Percentiles rank a stretch among this genome's conserved stretches.
Conservation (phyloP, 2,113 vertebrate genomes). For the Platichthys stellatus region DNA sequence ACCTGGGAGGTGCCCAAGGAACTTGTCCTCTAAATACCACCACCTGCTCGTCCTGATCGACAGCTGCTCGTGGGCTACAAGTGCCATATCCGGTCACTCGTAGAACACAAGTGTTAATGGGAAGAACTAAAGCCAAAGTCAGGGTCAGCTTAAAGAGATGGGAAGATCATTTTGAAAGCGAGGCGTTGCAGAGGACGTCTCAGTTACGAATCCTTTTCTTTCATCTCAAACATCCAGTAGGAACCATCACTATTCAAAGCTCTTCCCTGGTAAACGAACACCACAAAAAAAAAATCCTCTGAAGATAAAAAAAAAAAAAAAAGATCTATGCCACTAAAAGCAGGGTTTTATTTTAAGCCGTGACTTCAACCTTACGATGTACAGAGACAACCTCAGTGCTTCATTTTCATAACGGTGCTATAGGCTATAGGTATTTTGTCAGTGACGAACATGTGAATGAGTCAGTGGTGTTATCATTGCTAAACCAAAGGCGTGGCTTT, state of each 20-base stretch:
- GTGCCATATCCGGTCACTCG: constrained; percentile 22
- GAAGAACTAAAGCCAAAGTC: constrained; percentile 49
- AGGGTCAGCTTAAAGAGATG: constrained; percentile 38
- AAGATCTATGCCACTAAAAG: not conserved
- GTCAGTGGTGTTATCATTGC: constrained; percentile 23
- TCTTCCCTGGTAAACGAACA: constrained; percentile 8
- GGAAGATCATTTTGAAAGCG: constrained; percentile 25
- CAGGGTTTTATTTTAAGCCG: constrained; percentile 28
- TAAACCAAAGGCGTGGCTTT: constrained; percentile 46
- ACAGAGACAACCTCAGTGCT: constrained; percentile 29
- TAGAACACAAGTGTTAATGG: constrained; percentile 18
- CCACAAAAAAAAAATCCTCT: not conserved
- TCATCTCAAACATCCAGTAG: not conserved
- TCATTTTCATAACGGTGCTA: constrained; percentile 30
- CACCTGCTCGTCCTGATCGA: constrained; percentile 10
- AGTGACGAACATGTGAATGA: constrained; percentile 6
- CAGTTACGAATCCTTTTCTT: not conserved
- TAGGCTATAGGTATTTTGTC: constrained; percentile 13
- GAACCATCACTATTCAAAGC: constrained; percentile 19
- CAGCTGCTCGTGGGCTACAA: constrained; percentile 11
- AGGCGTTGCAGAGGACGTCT: constrained; percentile 14
- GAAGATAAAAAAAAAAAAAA: not conserved
- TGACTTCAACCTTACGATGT: constrained; percentile 23
- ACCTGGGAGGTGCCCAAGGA: constrained; percentile 92
- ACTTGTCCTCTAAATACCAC: constrained; percentile 80